Evolutionary conservation across 2,113 vertebrate species (phyloP).

Genomic region (Platichthys stellatus): DNA sequence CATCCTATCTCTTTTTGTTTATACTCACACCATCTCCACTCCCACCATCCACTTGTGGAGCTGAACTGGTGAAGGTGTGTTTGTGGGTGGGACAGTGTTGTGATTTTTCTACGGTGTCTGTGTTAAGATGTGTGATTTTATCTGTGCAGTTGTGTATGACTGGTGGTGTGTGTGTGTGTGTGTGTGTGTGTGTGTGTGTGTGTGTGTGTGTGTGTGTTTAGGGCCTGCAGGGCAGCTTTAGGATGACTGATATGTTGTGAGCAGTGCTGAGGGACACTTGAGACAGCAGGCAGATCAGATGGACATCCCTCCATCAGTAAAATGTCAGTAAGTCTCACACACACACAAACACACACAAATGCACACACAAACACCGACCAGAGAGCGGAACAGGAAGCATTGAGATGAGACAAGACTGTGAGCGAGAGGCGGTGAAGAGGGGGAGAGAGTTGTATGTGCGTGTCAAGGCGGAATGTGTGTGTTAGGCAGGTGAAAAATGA

Average conservation of each 20-base stretch:
- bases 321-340: slow-evolving; percentile 41
- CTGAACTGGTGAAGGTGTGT: slow-evolving; percentile 18
- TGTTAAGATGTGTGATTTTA: slow-evolving; percentile 68
- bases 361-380: slow-evolving; percentile 33
- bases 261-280: slow-evolving; percentile 72
- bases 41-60: slow-evolving; percentile 37
- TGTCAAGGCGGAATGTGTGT: slow-evolving; percentile 76
- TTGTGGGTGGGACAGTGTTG: slow-evolving; percentile 41
- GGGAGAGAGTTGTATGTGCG: slow-evolving; percentile 20
- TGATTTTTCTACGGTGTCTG: slow-evolving; percentile 55
- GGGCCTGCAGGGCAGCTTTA: slow-evolving; percentile 81
- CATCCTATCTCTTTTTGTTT: slow-evolving; percentile 40
- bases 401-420: slow-evolving; percentile 33
- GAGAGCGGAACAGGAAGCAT: slow-evolving; percentile 37
- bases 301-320: slow-evolving; percentile 71
- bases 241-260: slow-evolving; percentile 81
- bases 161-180: slow-evolving; percentile 41
- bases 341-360: slow-evolving; percentile 19
- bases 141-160: slow-evolving; percentile 66
- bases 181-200: slow-evolving; percentile 33
- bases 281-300: slow-evolving; percentile 71
- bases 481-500: slow-evolving; percentile 79
- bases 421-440: neutral
- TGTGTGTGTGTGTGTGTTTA: slow-evolving; percentile 74
- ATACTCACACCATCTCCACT: slow-evolving; percentile 14